Evolutionary conservation across 2,113 vertebrate genomes (phyloP).

Genomic region (Platycercus adscitus): DNA sequence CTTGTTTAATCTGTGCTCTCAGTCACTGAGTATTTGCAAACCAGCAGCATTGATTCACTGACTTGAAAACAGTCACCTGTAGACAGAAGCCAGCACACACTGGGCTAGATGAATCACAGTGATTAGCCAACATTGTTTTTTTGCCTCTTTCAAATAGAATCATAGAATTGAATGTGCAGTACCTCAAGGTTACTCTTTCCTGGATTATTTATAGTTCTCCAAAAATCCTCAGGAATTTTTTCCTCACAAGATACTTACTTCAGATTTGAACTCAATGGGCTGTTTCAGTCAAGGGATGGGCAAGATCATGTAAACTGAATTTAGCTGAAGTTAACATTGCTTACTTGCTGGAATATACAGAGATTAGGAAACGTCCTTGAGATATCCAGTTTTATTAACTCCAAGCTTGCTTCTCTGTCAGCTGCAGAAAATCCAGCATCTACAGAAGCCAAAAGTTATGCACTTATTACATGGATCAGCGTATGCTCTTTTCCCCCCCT

Average conservation of each 20-base stretch:
- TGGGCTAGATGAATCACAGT: not conserved
- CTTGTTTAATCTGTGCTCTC: not conserved
- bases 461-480: not conserved
- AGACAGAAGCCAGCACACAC: not conserved
- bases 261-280: not conserved
- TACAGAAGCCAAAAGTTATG: slow-evolving; percentile 44
- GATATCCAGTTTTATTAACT: slow-evolving; percentile 97
- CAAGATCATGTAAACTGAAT: not conserved
- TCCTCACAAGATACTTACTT: not conserved
- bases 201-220: not conserved
- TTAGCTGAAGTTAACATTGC: not conserved
- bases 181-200: not conserved
- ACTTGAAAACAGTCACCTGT: not conserved
- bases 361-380: slow-evolving; percentile 94
- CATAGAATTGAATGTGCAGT: not conserved
- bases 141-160: not conserved
- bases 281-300: not conserved
- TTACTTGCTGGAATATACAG: slow-evolving; percentile 96
- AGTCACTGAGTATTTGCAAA: not conserved
- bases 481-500: fast-evolving
- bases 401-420: slow-evolving; percentile 93
- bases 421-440: slow-evolving; percentile 85
- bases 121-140: not conserved
- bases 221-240: not conserved
- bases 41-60: not conserved